A percentile compares a stretch with the other conserved stretches of the same genome.
Evolutionary conservation across 2,797 vertebrate species (phyloP).

Genomic region (Dipus sagitta): DNA sequence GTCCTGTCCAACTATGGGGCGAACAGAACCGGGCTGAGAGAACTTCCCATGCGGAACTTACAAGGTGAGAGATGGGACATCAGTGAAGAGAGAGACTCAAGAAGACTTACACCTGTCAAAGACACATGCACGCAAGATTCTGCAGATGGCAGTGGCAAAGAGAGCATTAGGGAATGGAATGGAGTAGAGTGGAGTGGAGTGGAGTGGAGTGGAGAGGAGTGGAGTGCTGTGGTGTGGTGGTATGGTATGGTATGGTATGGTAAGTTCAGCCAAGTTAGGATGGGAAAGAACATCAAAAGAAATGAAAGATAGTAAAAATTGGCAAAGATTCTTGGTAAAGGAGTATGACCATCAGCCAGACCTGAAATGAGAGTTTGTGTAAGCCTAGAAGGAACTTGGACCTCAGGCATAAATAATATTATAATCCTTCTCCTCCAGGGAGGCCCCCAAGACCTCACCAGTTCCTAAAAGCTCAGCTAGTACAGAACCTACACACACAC

Average conservation of each 20-base stretch:
- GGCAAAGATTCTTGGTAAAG: not conserved
- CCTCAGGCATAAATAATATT: not conserved
- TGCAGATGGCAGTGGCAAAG: not conserved
- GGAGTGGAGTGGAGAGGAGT: too few relatives aligned
- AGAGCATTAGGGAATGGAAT: too few relatives aligned
- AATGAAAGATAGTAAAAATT: not conserved
- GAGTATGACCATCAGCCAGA: too few relatives aligned
- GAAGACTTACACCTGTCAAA: not conserved
- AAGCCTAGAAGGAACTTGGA: not conserved
- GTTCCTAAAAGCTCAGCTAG: not conserved
- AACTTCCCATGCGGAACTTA: slow-evolving; percentile 92
- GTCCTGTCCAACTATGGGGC: slow-evolving; percentile 92
- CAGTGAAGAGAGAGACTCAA: accelerated
- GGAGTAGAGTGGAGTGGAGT: not conserved
- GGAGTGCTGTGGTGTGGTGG: too few relatives aligned
- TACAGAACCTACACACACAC: not conserved
- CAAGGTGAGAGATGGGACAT: slow-evolving; percentile 89
- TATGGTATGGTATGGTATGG: not conserved
- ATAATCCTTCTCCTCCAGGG: not conserved
- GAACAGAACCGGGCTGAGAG: slow-evolving; percentile 84
- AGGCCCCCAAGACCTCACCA: not conserved
- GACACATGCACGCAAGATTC: accelerated
- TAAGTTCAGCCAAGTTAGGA: not conserved
- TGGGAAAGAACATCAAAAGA: too few relatives aligned
- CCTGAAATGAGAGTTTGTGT: not conserved